Base-by-base conservation (phyloP, 2,797 vertebrate species). In the Neostethus bicornis region DNA sequence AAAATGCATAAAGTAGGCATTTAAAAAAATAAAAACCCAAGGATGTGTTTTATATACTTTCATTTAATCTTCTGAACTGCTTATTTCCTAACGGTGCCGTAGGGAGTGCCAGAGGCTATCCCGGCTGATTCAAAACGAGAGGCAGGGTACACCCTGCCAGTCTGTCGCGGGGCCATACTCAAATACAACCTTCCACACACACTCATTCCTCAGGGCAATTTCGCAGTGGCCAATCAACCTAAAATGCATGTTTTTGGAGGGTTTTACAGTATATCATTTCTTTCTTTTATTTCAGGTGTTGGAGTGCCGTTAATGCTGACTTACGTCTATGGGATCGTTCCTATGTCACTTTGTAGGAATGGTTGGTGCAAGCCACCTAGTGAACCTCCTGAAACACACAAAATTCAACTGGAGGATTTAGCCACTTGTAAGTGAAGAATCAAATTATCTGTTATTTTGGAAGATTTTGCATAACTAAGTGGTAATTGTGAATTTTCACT, bases 221-320 rank as follows among this genome's bases (percentile, higher is more conserved):
- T n/a, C n/a, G n/a, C n/a, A n/a, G n/a, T n/a, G n/a, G n/a, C n/a
- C n/a, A n/a, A n/a, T n/a, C n/a, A n/a, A n/a, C n/a, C n/a, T n/a
- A n/a, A n/a, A n/a, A n/a, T n/a, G n/a, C n/a, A n/a, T n/a, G n/a
- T n/a, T n/a, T n/a, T n/a, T n/a, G n/a, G n/a, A n/a, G n/a, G n/a
- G n/a, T n/a, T n/a, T n/a, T 26, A 4, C 23, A 19, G 5, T 39
- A 1, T 21, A 32, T 31, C 19, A 4, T 17, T 46, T 60, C 10
- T 75, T 47, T 71, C 38, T 61, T 71, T 54, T 35, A 51, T 52
- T 76, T 50, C 88, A 95, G 94, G 94, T 60, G 88, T 94, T 0
- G 94, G 94, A 0, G 93, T 95, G 61, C 94, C 94, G n/a, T 86
- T 95, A 54, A 89, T 94, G 93, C 87, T 95, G 87, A 92, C 92